Conservation (phyloP, 1,140 invertebrate species). For the Lepidotrigona ventralis region DNA sequence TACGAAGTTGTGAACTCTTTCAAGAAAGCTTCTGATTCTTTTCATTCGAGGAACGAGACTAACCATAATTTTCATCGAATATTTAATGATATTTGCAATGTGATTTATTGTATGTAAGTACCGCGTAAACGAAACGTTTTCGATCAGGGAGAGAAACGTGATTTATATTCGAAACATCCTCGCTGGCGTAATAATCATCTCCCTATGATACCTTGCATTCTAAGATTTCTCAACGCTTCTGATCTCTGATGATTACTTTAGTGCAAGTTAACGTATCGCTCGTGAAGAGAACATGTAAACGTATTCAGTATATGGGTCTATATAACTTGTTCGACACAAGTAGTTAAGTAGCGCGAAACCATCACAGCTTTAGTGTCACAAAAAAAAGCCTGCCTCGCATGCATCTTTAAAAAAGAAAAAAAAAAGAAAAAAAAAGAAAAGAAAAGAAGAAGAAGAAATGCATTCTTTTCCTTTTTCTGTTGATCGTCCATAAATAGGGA, state of each 20-base stretch:
- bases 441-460: too few species aligned
- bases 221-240: constrained; percentile 4
- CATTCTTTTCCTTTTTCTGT: neutral
- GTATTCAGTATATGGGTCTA: constrained; percentile 77
- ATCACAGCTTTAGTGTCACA: constrained; percentile 54
- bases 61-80: neutral
- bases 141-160: neutral
- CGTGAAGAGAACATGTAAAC: constrained; percentile 65
- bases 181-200: neutral
- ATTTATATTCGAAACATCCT: neutral
- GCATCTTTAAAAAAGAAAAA: constrained; percentile 5
- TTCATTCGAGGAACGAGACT: neutral
- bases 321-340: constrained; percentile 74
- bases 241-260: constrained; percentile 35
- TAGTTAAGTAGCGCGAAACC: constrained; percentile 68
- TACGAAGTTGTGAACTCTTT: neutral
- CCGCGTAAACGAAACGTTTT: neutral
- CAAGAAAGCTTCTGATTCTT: constrained; percentile 15
- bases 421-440: neutral
- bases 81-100: neutral
- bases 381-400: constrained; percentile 4
- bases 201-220: neutral
- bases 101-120: neutral
- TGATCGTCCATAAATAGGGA: constrained; percentile 6
- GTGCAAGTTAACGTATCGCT: constrained; percentile 17